Evolutionary conservation across 2,113 vertebrate species (phyloP).

Genomic region (Puma concolor): DNA sequence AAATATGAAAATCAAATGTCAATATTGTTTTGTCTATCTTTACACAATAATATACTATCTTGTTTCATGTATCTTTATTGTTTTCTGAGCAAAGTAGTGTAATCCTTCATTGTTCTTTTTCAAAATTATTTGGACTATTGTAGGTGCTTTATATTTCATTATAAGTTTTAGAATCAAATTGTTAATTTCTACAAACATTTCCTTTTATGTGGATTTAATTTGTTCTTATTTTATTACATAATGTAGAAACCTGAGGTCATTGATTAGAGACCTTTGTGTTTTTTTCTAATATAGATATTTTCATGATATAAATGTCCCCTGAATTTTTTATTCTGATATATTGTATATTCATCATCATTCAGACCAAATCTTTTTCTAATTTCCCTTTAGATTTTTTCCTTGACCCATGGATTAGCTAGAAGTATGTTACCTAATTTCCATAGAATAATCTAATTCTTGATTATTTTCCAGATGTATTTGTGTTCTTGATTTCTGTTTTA

Average conservation of each 20-base stretch:
- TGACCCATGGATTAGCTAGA: background rate
- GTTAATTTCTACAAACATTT: background rate
- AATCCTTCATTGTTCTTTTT: background rate
- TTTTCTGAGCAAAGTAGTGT: background rate
- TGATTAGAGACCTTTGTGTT: background rate
- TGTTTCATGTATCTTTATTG: background rate
- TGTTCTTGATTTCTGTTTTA: conserved; percentile 35
- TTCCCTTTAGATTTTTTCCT: conserved; percentile 17
- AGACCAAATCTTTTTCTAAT: conserved; percentile 14
- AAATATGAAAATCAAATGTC: background rate
- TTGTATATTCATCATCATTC: background rate
- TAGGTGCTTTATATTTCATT: background rate
- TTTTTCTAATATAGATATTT: background rate
- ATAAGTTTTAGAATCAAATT: background rate
- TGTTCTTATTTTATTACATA: background rate
- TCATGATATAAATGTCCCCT: background rate
- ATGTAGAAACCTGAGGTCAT: background rate
- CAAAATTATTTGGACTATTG: background rate
- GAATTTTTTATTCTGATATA: background rate
- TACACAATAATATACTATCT: background rate
- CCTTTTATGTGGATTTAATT: background rate
- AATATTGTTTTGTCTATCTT: background rate
- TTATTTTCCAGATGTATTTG: conserved; percentile 37
- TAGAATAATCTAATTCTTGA: background rate
- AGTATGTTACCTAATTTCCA: background rate